Evolutionary conservation across 2,797 vertebrate species (phyloP).

Genomic region (Sarcophilus harrisii): DNA sequence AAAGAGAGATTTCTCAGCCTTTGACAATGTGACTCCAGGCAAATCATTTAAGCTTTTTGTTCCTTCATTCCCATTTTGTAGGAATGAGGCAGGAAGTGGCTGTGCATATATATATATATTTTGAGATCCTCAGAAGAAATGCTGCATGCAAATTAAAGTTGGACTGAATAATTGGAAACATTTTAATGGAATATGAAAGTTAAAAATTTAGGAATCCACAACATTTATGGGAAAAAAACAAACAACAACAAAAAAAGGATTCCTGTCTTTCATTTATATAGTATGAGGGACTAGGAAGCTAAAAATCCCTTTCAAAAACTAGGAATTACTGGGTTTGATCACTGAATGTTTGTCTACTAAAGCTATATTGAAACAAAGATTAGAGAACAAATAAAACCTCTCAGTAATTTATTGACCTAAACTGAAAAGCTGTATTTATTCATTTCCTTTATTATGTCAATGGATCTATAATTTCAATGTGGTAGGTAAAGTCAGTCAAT

Average conservation of each 20-base stretch:
- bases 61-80: conserved; percentile 13
- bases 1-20: conserved; percentile 35
- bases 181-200: conserved; percentile 4
- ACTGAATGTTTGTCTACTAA: conserved; percentile 6
- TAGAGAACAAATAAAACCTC: not conserved
- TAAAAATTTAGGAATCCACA: conserved; percentile 2
- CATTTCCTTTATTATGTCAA: not conserved
- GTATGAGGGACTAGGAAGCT: conserved; percentile 28
- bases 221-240: not conserved
- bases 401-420: conserved; percentile 16
- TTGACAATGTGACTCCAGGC: not conserved
- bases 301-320: conserved; percentile 29
- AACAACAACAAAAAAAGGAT: not conserved
- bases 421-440: not conserved
- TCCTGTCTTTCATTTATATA: conserved; percentile 53
- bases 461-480: not conserved
- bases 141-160: not conserved
- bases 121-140: conserved; percentile 45
- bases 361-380: not conserved
- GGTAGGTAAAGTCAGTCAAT: not conserved
- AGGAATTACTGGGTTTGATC: conserved; percentile 33
- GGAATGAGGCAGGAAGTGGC: not conserved
- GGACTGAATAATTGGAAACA: conserved; percentile 12
- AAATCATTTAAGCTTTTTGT: conserved; percentile 14
- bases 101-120: not conserved